phyloP scores from a whole-genome alignment of 2,113 vertebrate species.

The Phrynosoma platyrhinos region DNA sequence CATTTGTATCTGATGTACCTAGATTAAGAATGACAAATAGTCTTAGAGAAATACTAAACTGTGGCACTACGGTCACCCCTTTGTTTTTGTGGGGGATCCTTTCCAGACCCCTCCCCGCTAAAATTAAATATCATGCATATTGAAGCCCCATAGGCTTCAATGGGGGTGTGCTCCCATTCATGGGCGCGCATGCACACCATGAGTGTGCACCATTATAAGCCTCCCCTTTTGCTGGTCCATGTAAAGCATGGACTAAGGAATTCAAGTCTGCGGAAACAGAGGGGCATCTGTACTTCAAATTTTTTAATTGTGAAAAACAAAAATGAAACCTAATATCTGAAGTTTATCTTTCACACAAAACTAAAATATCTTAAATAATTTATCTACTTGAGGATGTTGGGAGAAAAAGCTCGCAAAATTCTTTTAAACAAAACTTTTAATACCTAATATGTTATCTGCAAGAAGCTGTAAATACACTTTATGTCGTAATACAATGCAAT shows the following conservation, averaged over 20 bases:
- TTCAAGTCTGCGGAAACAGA: no score
- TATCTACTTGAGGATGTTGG: background rate
- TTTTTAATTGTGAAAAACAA: slow-evolving; percentile 1
- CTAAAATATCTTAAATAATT: background rate
- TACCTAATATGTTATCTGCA: background rate
- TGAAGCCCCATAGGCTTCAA: no score
- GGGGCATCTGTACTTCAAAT: background rate
- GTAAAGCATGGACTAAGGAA: no score
- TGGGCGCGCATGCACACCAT: no score
- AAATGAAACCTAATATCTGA: background rate
- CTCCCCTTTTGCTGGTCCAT: no score
- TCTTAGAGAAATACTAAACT: background rate
- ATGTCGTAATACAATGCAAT: background rate
- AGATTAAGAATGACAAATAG: slow-evolving; percentile 43
- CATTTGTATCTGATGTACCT: slow-evolving; percentile 74
- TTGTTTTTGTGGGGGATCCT: no score
- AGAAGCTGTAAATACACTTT: background rate
- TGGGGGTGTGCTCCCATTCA: no score
- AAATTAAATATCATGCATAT: no score
- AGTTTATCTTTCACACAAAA: background rate
- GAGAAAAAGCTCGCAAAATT: background rate
- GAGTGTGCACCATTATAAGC: no score
- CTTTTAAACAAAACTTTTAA: background rate
- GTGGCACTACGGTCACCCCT: no score
- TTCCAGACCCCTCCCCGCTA: no score